Evolutionary conservation across 2,888 invertebrate species (phyloP).

Genomic region (Perithous albicinctus): DNA sequence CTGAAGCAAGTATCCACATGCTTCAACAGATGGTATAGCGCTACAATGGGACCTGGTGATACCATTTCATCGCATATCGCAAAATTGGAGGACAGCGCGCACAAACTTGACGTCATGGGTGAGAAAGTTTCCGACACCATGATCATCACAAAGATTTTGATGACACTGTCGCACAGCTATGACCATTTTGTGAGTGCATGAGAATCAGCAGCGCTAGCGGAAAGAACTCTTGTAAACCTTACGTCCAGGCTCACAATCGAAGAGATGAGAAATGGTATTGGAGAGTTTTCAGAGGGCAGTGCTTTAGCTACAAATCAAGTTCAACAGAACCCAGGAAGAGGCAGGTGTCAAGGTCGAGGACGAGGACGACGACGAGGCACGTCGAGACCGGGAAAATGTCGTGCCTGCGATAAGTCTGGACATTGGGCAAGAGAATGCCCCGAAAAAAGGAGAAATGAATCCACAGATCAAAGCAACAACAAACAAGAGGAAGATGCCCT

Average conservation of each 20-base stretch:
- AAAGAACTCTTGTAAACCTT: slow-evolving; percentile 43
- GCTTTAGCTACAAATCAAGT: slow-evolving; percentile 9
- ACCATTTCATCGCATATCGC: slow-evolving; percentile 70
- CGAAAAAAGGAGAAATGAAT: slow-evolving; percentile 1
- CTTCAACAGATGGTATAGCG: slow-evolving; percentile 43
- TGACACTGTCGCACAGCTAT: slow-evolving; percentile 66
- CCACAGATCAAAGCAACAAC: slow-evolving; percentile 3
- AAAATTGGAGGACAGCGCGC: slow-evolving; percentile 65
- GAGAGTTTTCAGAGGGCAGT: not conserved
- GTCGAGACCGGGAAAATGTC: slow-evolving; percentile 44
- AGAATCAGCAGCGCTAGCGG: slow-evolving; percentile 42
- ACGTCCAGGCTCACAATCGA: slow-evolving; percentile 43
- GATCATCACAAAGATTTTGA: slow-evolving; percentile 56
- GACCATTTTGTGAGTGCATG: slow-evolving; percentile 71
- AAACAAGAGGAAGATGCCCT: slow-evolving; percentile 24
- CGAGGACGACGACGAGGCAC: slow-evolving; percentile 14
- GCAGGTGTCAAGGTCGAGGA: slow-evolving; percentile 2
- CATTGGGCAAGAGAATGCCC: slow-evolving; percentile 49
- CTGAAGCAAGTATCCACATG: slow-evolving; percentile 70
- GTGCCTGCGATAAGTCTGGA: slow-evolving; percentile 64
- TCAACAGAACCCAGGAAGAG: slow-evolving; percentile 1
- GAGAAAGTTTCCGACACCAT: slow-evolving; percentile 52
- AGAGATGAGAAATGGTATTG: slow-evolving; percentile 29
- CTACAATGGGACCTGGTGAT: slow-evolving; percentile 58
- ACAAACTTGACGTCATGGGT: slow-evolving; percentile 46